These are phyloP conservation scores for Andrena hattorfiana DNA, from an alignment of 2,888 invertebrate species.

Conservation along the genomic window DNA sequence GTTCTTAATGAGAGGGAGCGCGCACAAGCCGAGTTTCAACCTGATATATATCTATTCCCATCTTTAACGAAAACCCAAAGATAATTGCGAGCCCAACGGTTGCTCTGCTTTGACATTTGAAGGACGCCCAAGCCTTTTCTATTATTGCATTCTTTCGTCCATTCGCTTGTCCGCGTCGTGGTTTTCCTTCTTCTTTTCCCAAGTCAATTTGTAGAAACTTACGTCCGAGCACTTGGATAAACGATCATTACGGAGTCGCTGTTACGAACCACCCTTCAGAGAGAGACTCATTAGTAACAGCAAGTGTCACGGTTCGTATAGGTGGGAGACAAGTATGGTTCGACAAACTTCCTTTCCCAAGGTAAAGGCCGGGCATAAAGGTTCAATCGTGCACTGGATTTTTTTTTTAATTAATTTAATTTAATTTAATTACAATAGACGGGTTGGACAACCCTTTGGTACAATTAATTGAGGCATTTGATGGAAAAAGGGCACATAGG, in stretches of 20 bases:
- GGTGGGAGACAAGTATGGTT: conserved; percentile 53
- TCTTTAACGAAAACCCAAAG: conserved; percentile 35
- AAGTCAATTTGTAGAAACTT: conserved; percentile 54
- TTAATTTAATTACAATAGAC: too few species aligned
- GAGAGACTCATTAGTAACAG: conserved; percentile 63
- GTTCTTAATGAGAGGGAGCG: conserved; percentile 35
- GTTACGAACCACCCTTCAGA: conserved; percentile 37
- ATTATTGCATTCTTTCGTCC: conserved; percentile 51
- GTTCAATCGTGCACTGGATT: conserved; percentile 27
- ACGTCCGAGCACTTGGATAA: conserved; percentile 53
- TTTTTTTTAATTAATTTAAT: too few species aligned
- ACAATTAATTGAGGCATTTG: too few species aligned
- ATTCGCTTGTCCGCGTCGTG: background rate
- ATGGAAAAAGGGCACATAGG: too few species aligned
- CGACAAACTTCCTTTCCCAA: conserved; percentile 45
- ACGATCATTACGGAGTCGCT: conserved; percentile 57
- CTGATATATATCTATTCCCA: conserved; percentile 41
- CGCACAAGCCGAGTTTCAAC: conserved; percentile 2
- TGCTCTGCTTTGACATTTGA: conserved; percentile 41
- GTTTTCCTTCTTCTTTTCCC: background rate
- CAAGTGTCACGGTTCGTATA: conserved; percentile 62
- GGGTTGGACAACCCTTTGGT: too few species aligned
- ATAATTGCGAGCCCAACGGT: conserved; percentile 37
- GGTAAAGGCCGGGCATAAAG: background rate
- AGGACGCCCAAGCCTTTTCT: conserved; percentile 47